Conservation (phyloP, 2,797 vertebrate species). For the Ctenopoma multispine region DNA sequence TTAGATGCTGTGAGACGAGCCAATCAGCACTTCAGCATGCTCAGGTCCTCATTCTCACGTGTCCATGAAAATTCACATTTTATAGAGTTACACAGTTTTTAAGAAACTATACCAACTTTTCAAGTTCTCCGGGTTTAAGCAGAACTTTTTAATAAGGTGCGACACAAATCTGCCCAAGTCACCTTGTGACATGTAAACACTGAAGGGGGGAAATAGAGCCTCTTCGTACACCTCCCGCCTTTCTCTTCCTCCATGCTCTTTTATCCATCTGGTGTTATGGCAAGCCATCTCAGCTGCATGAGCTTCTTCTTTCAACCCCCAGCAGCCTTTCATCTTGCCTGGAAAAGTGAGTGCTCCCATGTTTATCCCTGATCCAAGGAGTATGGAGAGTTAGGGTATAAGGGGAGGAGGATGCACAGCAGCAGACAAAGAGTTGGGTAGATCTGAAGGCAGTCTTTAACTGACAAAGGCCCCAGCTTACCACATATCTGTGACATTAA, state of each 20-base stretch:
- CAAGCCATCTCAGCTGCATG: slow-evolving; percentile 53
- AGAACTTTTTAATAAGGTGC: slow-evolving; percentile 77
- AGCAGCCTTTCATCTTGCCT: slow-evolving; percentile 68
- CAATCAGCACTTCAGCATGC: not conserved
- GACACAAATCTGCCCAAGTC: slow-evolving; percentile 72
- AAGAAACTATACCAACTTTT: slow-evolving; percentile 34
- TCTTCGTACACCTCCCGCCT: slow-evolving; percentile 37
- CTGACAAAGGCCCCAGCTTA: slow-evolving; percentile 71
- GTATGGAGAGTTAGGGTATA: slow-evolving; percentile 49
- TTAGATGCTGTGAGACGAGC: not conserved
- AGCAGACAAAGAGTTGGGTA: slow-evolving; percentile 65
- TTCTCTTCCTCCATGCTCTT: slow-evolving; percentile 59
- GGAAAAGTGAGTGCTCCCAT: slow-evolving; percentile 62
- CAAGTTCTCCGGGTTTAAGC: slow-evolving; percentile 51
- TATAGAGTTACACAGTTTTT: slow-evolving; percentile 7
- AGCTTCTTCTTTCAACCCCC: slow-evolving; percentile 64
- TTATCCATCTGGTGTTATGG: slow-evolving; percentile 65
- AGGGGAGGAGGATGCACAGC: slow-evolving; percentile 58
- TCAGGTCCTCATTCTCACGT: slow-evolving; percentile 25
- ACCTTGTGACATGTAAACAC: slow-evolving; percentile 74
- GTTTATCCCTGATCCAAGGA: slow-evolving; percentile 72
- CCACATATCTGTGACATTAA: slow-evolving; percentile 77
- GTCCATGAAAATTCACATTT: slow-evolving; percentile 27
- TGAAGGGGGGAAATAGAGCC: slow-evolving; percentile 50
- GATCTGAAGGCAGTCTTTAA: slow-evolving; percentile 76